Conservation (phyloP, 2,113 vertebrate genomes). For the Numenius arquata region DNA sequence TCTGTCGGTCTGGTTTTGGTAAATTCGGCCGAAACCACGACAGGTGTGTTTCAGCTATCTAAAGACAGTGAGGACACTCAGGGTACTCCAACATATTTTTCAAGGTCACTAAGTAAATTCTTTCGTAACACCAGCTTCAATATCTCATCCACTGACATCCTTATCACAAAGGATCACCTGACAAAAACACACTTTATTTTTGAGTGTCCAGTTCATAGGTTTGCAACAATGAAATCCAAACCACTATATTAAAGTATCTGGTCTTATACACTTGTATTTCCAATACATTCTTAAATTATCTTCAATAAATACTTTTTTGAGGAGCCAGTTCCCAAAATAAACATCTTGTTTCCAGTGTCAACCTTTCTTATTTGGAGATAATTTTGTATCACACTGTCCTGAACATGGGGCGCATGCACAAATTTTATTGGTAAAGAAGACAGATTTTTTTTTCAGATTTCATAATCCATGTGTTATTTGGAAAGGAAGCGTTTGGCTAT, state of each 20-base stretch:
- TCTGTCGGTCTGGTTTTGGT: too few species aligned
- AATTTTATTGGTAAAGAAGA: neutral
- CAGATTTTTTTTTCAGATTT: neutral
- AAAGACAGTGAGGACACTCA: neutral
- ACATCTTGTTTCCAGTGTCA: neutral
- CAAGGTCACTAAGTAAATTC: neutral
- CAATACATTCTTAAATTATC: neutral
- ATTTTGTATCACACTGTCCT: neutral
- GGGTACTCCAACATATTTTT: neutral
- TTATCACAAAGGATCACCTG: neutral
- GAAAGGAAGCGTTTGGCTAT: neutral
- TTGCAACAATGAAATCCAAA: neutral
- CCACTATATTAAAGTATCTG: neutral
- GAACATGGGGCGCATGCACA: neutral
- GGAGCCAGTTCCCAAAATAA: fast-evolving
- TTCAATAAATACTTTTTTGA: neutral
- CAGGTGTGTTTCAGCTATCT: neutral
- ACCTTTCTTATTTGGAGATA: neutral
- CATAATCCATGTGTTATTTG: neutral
- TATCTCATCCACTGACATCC: neutral
- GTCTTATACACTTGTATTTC: neutral
- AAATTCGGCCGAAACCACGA: too few species aligned
- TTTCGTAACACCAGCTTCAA: neutral
- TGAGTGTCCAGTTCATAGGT: neutral
- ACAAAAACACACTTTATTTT: neutral